These are phyloP conservation scores for Suricata suricatta DNA, from an alignment of 2,113 vertebrate genomes.

Conservation along the genomic window DNA sequence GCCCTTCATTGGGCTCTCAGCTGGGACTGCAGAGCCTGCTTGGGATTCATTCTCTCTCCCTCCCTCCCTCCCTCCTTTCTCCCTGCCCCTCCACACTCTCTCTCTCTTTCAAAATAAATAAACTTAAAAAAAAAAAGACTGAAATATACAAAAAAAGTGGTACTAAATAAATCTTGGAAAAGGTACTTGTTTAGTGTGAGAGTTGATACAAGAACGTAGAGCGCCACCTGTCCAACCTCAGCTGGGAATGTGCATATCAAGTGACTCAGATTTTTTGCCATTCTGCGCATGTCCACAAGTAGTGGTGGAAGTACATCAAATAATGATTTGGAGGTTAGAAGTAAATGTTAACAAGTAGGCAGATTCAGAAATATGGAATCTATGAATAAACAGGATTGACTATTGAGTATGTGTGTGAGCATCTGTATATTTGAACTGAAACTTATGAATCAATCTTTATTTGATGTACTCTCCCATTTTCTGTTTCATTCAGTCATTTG, in stretches of 20 bases:
- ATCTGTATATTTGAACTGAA: neutral
- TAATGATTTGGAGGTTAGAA: neutral
- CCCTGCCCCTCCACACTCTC: no score
- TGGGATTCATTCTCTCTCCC: no score
- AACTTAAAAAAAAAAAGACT: no score
- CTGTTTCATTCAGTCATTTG: neutral
- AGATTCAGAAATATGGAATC: neutral
- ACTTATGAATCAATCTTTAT: neutral
- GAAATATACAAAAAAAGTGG: neutral
- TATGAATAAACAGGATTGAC: neutral
- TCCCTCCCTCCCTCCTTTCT: no score
- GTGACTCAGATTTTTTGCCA: neutral
- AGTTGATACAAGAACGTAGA: neutral
- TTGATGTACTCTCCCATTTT: neutral
- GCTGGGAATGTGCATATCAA: neutral
- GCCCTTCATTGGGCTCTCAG: no score
- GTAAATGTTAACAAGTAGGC: neutral
- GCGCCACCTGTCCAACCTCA: accelerated
- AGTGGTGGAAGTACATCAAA: neutral
- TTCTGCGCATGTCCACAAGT: neutral
- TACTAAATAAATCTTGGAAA: neutral
- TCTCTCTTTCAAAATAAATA: no score
- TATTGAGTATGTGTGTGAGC: neutral
- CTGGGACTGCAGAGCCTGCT: no score
- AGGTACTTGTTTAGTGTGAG: neutral